Evolutionary conservation across 2,797 vertebrate genomes (phyloP).

Genomic region (Potorous gilbertii): DNA sequence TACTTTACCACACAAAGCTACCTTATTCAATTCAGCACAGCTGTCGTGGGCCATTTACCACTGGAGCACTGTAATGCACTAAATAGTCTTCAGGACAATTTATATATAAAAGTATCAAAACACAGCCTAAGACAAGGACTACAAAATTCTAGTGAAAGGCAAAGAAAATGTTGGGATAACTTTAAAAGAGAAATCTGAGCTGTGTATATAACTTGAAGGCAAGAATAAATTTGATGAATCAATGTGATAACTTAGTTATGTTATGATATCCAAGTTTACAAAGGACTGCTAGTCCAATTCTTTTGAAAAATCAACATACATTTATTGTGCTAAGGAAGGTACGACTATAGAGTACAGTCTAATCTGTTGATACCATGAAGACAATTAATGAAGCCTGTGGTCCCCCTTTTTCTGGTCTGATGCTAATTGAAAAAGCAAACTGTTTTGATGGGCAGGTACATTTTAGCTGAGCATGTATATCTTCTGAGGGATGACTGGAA

Average conservation of each 20-base stretch:
- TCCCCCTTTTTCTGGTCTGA: not conserved
- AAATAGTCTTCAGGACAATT: too few relatives aligned
- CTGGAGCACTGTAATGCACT: too few relatives aligned
- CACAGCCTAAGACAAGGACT: not conserved
- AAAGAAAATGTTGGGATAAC: not conserved
- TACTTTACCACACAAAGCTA: not conserved
- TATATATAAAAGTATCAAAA: constrained; percentile 22
- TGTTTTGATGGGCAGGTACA: not conserved
- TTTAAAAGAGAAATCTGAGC: not conserved
- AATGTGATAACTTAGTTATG: constrained; percentile 8
- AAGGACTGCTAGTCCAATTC: not conserved
- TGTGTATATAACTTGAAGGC: not conserved
- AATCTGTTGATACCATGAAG: not conserved
- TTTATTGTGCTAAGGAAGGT: not conserved
- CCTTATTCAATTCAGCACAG: constrained; percentile 30
- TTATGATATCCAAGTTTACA: constrained; percentile 2
- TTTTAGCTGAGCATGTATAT: not conserved
- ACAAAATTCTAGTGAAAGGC: not conserved
- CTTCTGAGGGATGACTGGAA: not conserved
- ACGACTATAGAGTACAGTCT: not conserved
- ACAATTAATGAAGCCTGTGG: not conserved
- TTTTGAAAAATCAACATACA: not conserved
- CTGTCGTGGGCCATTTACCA: too few relatives aligned
- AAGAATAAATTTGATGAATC: not conserved
- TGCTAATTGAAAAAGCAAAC: not conserved